phyloP scores from a whole-genome alignment of 2,113 vertebrate species.

The Aegithalos caudatus region DNA sequence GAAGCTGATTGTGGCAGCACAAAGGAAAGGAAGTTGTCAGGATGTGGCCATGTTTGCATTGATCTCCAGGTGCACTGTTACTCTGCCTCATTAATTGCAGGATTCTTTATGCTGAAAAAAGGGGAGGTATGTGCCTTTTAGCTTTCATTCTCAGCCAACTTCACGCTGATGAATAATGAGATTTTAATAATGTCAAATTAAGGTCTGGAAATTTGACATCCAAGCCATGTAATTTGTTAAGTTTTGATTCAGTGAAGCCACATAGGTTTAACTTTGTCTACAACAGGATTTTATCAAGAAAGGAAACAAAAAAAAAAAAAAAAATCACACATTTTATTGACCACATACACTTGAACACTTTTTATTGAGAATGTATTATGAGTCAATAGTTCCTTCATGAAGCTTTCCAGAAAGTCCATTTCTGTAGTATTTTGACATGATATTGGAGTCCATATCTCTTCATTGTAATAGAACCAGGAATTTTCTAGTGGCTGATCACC shows the following conservation, averaged over 20 bases:
- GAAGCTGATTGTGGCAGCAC: slow-evolving; percentile 1
- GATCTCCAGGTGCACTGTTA: not conserved
- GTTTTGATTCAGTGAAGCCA: not conserved
- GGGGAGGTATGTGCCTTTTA: not conserved
- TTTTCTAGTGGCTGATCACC: not conserved
- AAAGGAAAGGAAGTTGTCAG: not conserved
- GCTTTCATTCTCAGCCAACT: not conserved
- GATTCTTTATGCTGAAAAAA: not conserved
- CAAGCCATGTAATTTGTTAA: not conserved
- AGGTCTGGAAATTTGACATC: not conserved
- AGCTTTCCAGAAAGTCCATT: not conserved
- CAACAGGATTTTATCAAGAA: not conserved
- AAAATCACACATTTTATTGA: not conserved
- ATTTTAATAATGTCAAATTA: not conserved
- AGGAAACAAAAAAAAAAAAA: not conserved
- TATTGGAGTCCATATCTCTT: not conserved
- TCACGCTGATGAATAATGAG: not conserved
- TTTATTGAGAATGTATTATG: slow-evolving; percentile 1
- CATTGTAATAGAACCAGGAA: not conserved
- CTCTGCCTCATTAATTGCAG: not conserved
- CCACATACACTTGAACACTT: not conserved
- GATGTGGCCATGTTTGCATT: not conserved
- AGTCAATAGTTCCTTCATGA: not conserved
- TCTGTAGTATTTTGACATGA: not conserved
- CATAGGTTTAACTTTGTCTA: not conserved